Evolutionary conservation across 2,797 vertebrate genomes (phyloP).

Genomic region (Spea hammondii): DNA sequence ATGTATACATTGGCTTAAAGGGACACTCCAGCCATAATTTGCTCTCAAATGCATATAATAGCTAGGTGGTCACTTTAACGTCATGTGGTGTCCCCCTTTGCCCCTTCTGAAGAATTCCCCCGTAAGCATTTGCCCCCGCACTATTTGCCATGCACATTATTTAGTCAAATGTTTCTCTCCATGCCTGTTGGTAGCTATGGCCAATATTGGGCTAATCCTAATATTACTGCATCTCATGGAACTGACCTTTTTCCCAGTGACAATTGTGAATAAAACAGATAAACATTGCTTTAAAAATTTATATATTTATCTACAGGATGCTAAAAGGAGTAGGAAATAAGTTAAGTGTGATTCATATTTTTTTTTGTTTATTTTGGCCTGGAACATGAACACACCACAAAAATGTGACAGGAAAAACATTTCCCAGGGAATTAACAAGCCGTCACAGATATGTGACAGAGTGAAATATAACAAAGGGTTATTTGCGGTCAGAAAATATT

Average conservation of each 20-base stretch:
- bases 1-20: not conserved
- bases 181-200: no score
- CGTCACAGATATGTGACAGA: not conserved
- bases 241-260: no score
- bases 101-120: no score
- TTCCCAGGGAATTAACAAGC: slow-evolving; percentile 41
- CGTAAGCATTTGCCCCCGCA: no score
- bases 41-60: not conserved
- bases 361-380: slow-evolving; percentile 47
- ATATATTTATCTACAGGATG: slow-evolving; percentile 8
- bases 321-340: slow-evolving; percentile 17
- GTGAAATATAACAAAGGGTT: no score
- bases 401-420: slow-evolving; percentile 16
- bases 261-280: not conserved
- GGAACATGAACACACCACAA: not conserved
- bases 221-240: no score
- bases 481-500: no score
- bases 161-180: no score
- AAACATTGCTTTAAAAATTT: slow-evolving; percentile 11
- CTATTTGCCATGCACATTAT: no score
- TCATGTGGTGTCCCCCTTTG: not conserved
- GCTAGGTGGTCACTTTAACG: not conserved
- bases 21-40: no score
- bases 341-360: slow-evolving; percentile 17
- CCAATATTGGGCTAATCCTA: no score